Conservation (phyloP, 2,888 invertebrate genomes). For the Caenorhabditis zanzibari region DNA sequence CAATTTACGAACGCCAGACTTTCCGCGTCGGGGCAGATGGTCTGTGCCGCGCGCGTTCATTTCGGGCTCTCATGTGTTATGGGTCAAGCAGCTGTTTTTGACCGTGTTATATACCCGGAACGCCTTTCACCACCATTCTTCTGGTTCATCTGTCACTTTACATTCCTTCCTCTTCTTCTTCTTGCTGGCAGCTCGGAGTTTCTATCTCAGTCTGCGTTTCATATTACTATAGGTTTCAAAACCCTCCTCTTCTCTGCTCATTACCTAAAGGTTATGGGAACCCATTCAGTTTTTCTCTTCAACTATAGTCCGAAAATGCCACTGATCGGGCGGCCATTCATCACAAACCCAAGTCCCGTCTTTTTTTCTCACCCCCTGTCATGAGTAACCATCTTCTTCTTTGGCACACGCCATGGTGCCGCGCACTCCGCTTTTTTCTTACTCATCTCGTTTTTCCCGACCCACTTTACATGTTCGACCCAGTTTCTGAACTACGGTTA, state of each 20-base stretch:
- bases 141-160: constrained; percentile 21
- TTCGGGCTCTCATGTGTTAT: constrained; percentile 37
- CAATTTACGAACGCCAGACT: constrained; percentile 23
- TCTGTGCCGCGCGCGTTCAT: constrained; percentile 25
- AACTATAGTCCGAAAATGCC: too few species aligned
- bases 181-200: constrained; percentile 28
- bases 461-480: background rate
- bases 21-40: constrained; percentile 44
- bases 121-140: constrained; percentile 47
- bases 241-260: too few species aligned
- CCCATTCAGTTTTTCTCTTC: too few species aligned
- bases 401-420: constrained; percentile 11
- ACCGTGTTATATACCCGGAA: constrained; percentile 34
- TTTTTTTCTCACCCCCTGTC: constrained; percentile 3
- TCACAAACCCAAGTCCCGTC: constrained; percentile 3
- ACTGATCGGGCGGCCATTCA: constrained; percentile 6
- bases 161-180: background rate
- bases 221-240: background rate
- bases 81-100: constrained; percentile 63
- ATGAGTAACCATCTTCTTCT: constrained; percentile 16
- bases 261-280: too few species aligned
- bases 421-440: background rate
- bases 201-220: background rate
- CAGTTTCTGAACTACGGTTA: constrained; percentile 3
- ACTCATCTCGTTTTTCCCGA: constrained; percentile 1